Conservation (phyloP, 2,113 vertebrate species). For the Macrotus californicus region DNA sequence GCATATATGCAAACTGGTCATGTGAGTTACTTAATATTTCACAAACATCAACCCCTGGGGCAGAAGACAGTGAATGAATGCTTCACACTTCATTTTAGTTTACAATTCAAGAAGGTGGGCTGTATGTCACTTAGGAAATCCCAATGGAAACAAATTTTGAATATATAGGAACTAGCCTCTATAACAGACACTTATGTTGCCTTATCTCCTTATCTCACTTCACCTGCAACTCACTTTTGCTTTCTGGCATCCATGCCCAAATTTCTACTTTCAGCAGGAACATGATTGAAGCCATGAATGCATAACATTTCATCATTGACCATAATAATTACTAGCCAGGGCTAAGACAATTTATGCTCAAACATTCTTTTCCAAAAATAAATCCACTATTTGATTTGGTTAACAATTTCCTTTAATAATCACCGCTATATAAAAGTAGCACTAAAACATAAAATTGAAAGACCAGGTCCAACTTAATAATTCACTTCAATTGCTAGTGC, state of each 20-base stretch:
- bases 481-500: not conserved
- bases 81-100: not conserved
- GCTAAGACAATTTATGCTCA: not conserved
- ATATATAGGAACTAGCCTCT: not conserved
- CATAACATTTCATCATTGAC: not conserved
- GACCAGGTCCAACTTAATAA: not conserved
- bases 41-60: not conserved
- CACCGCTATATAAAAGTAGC: not conserved
- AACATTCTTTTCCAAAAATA: not conserved
- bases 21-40: not conserved
- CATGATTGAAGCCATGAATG: not conserved
- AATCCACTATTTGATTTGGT: not conserved
- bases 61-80: not conserved
- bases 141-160: not conserved
- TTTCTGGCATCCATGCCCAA: not conserved
- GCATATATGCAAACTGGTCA: not conserved
- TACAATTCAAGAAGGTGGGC: not conserved
- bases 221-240: not conserved
- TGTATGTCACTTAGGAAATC: not conserved
- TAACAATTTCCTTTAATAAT: conserved; percentile 32
- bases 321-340: not conserved
- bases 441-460: conserved; percentile 31
- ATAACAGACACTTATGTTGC: not conserved
- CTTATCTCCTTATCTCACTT: not conserved
- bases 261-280: not conserved